Conservation (phyloP, 1,140 invertebrate species). For the Trichonephila clavata region DNA sequence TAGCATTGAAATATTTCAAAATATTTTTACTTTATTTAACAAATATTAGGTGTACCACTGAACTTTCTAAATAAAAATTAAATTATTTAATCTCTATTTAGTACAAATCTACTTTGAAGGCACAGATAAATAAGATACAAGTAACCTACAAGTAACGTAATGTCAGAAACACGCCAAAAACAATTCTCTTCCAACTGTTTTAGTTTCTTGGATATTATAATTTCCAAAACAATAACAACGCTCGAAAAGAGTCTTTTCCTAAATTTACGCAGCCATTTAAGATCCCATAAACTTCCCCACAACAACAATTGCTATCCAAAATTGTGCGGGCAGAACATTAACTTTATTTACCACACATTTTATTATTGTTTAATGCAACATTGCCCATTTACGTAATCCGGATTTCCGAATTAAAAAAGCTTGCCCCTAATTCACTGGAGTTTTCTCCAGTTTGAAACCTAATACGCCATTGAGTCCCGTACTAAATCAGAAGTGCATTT, state of each 20-base stretch:
- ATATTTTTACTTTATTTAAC: too few species aligned
- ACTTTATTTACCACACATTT: neutral
- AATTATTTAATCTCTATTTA: too few species aligned
- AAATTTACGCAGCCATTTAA: neutral
- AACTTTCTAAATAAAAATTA: too few species aligned
- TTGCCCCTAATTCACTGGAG: neutral
- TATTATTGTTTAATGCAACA: constrained; percentile 28
- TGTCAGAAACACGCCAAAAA: too few species aligned
- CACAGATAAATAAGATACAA: too few species aligned
- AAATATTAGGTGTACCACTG: too few species aligned
- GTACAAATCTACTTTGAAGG: too few species aligned
- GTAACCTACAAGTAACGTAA: too few species aligned
- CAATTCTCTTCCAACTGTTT: too few species aligned
- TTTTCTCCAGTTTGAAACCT: neutral
- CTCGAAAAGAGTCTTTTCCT: neutral
- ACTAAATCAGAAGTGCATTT: constrained; percentile 50
- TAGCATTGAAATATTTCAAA: too few species aligned
- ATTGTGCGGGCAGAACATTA: neutral
- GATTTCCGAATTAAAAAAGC: constrained; percentile 17
- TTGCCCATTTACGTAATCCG: constrained; percentile 5
- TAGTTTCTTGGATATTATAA: too few species aligned
- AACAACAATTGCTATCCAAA: neutral
- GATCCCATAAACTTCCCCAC: neutral
- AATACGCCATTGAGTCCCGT: neutral
- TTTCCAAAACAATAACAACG: too few species aligned